These are phyloP conservation scores for Enteromius anoplus DNA, from an alignment of 2,797 vertebrate genomes.

Conservation along the genomic window DNA sequence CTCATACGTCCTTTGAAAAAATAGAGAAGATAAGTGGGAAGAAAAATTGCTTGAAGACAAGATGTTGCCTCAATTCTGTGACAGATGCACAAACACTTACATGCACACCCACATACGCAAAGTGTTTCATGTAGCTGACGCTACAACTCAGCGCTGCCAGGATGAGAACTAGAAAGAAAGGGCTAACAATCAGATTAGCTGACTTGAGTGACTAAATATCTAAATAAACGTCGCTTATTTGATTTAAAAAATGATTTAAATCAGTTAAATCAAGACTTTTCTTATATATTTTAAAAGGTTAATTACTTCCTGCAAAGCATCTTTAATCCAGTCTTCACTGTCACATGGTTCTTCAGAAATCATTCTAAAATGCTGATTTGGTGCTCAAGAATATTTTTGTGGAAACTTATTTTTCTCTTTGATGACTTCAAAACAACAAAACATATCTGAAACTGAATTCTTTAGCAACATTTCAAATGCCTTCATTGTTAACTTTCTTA, in stretches of 20 bases:
- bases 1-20: conserved; percentile 71
- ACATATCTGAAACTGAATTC: not conserved
- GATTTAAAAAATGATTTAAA: no score
- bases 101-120: conserved; percentile 3
- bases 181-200: not conserved
- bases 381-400: not conserved
- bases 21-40: conserved; percentile 35
- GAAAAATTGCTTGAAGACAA: conserved; percentile 52
- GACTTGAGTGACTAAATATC: not conserved
- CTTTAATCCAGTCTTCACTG: not conserved
- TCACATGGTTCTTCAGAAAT: not conserved
- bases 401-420: not conserved
- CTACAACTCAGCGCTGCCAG: not conserved
- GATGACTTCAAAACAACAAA: not conserved
- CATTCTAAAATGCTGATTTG: not conserved
- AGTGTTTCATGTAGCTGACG: conserved; percentile 1
- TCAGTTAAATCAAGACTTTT: no score
- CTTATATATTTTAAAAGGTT: not conserved
- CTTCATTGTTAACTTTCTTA: not conserved
- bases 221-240: no score
- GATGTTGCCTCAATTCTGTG: conserved; percentile 35
- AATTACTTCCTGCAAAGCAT: not conserved
- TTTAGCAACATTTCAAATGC: not conserved
- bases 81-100: conserved; percentile 39
- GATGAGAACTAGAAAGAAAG: conserved; percentile 13